A percentile compares a stretch with the other conserved stretches of the same genome.
These are phyloP conservation scores for Amphiprion clarkii DNA, from an alignment of 2,797 vertebrate genomes.

Conservation along the genomic window DNA sequence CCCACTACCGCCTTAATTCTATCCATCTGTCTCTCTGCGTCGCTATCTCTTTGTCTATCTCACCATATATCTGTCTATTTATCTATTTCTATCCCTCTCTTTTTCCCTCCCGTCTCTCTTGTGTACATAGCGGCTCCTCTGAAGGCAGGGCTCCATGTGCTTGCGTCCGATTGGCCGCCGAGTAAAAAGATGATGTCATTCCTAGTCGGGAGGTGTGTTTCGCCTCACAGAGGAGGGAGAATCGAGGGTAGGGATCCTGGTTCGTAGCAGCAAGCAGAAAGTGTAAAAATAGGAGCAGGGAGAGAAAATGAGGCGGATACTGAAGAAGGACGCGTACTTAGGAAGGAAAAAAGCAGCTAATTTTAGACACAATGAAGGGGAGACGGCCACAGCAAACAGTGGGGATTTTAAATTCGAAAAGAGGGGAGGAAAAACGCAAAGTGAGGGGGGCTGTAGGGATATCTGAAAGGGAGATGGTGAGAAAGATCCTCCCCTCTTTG, in stretches of 20 bases:
- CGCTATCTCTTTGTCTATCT: not conserved
- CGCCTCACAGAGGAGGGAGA: conserved; percentile 37
- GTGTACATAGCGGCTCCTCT: conserved; percentile 80
- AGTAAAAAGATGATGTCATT: conserved; percentile 89
- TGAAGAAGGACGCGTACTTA: conserved; percentile 6
- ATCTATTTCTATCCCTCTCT: conserved; percentile 68
- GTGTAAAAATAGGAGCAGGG: conserved; percentile 35
- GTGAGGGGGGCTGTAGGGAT: not conserved
- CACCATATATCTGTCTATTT: not conserved
- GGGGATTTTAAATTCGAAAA: not conserved
- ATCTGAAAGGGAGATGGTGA: conserved; percentile 18
- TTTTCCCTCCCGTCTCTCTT: conserved; percentile 86
- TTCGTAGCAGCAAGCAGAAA: conserved; percentile 45
- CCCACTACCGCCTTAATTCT: conserved; percentile 15
- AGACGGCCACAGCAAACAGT: not conserved
- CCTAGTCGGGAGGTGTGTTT: conserved; percentile 64
- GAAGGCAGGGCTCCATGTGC: conserved; percentile 88
- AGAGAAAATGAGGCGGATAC: conserved; percentile 21
- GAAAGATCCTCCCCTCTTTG: conserved; percentile 34
- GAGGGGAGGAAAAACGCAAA: not conserved
- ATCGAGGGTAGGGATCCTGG: conserved; percentile 56
- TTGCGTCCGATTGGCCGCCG: conserved; percentile 83
- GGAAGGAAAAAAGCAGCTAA: not conserved
- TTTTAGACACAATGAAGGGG: not conserved
- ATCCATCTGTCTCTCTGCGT: not conserved